phyloP scores from a whole-genome alignment of 2,888 invertebrate species.

The Saturnia pavonia region DNA sequence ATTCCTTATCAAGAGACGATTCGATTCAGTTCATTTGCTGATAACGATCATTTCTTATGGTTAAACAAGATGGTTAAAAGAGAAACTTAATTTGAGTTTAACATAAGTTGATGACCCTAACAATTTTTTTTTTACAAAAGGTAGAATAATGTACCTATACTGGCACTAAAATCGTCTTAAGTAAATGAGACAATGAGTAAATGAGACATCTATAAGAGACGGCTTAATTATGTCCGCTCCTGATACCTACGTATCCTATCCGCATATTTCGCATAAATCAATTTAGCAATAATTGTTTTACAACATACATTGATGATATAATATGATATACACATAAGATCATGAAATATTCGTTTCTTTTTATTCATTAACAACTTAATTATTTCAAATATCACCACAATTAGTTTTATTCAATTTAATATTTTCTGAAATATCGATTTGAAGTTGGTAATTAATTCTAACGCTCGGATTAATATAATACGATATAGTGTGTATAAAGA shows the following conservation, averaged over 20 bases:
- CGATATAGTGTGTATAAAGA: not conserved
- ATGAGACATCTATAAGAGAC: no score
- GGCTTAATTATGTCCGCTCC: not conserved
- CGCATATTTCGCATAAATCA: no score
- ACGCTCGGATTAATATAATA: not conserved
- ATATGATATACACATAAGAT: not conserved
- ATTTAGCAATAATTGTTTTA: not conserved
- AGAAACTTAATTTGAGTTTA: no score
- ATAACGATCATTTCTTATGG: slow-evolving; percentile 14
- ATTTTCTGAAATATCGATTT: not conserved
- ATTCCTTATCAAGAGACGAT: slow-evolving; percentile 35
- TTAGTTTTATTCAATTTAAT: not conserved
- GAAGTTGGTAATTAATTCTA: not conserved
- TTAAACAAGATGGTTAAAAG: no score
- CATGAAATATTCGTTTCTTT: no score
- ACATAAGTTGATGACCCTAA: no score
- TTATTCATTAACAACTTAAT: not conserved
- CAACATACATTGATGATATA: not conserved
- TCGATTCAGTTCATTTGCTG: slow-evolving; percentile 14
- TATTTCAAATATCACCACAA: not conserved
- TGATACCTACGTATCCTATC: not conserved
- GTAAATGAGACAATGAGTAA: no score
- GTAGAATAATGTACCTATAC: no score
- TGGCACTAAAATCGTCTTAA: not conserved
- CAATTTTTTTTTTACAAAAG: no score